Base-by-base conservation (phyloP, 2,888 invertebrate genomes). In the Caenorhabditis wallacei region DNA sequence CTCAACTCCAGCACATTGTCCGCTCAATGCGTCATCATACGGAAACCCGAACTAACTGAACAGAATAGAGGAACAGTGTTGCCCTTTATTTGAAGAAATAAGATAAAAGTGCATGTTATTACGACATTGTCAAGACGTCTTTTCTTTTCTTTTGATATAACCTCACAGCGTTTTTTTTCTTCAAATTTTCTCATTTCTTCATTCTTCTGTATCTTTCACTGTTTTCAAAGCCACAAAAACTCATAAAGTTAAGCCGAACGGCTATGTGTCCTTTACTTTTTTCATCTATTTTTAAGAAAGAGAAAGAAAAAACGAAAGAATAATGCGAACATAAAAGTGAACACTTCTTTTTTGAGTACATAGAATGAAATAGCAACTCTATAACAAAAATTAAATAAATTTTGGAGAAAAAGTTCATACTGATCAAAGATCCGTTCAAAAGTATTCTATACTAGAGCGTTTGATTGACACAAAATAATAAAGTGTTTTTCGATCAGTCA, bases 401-500 rank as follows among this genome's bases (percentile, higher is more conserved):
- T 18, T 48, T 18, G n/a, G 18, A 48, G 18, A 40, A 48, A 48
- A 18, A 48, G 46, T 48, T 48, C 46, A 48, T 43, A 43, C 43
- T 48, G 30, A 48, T n/a, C 48, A 63, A 18, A 48, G 46, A 63
- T 22, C 37, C 13, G 7, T 1, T 46, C 18, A 46, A 51, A 53
- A 64, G 26, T 48, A 51, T 68, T 53, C 24, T 0, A 20, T 37
- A 37, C 54, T 8, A 54, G 4, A 10, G 22, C 48, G 16, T 26
- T 68, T 64, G 53, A 66, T 66, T 57, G 56, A 69, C 69, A 69
- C 56, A 40, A 57, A 63, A 40, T 63, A 61, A 78, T 51, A 69
- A 54, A 78, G 69, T 63, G 78, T 69, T 78, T 76, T 78, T 78
- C 78, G 69, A 78, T 69, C 69, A 69, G 63, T 69, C 78, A 76